Conservation (phyloP, 1,140 invertebrate species). For the Bombus affinis region DNA sequence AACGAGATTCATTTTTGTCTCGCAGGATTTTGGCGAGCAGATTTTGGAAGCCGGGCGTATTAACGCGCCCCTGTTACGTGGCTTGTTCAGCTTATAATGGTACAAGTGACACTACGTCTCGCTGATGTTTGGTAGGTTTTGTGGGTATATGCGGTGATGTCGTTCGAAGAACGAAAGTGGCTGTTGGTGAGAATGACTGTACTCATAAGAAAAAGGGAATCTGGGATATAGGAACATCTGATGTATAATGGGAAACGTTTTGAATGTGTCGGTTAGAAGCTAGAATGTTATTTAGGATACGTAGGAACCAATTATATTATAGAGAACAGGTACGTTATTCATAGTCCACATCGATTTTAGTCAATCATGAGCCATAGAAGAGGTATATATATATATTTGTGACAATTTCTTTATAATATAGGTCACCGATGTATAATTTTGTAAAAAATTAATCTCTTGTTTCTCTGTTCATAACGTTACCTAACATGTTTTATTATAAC, state of each 20-base stretch:
- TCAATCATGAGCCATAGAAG: not conserved
- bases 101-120: not conserved
- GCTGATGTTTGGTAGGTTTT: not conserved
- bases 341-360: too few relatives aligned
- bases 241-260: not conserved
- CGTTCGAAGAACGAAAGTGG: not conserved
- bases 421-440: too few relatives aligned
- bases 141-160: too few relatives aligned
- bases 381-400: not conserved
- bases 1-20: not conserved
- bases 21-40: not conserved
- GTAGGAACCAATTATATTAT: not conserved
- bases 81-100: not conserved
- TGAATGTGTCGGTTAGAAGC: not conserved
- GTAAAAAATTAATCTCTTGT: not conserved
- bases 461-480: not conserved
- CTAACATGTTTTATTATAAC: not conserved
- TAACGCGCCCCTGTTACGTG: constrained; percentile 22
- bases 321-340: not conserved
- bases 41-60: not conserved
- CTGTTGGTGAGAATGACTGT: not conserved
- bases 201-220: not conserved
- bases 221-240: not conserved
- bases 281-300: not conserved
- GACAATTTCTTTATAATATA: not conserved